Evolutionary conservation across 2,888 invertebrate species (phyloP), one percentile per base, ranked within the genome.

Genomic region (Dioctria linearis): DNA sequence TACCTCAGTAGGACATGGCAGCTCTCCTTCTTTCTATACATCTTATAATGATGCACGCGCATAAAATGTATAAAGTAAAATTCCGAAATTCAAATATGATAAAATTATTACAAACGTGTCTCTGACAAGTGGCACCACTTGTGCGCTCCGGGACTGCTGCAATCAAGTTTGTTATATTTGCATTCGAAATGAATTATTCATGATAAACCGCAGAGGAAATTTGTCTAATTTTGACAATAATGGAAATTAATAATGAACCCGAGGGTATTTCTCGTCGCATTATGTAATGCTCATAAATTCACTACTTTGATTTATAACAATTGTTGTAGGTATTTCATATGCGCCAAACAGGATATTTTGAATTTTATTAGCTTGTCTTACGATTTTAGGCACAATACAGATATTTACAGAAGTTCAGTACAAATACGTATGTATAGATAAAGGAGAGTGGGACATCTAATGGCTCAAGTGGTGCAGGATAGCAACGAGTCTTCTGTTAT

Each of bases 131-230:
- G 66, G 37, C 79, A 67, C 83, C 67, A 67, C 78, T 46, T 25
- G 39, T 42, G 54, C 57, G 81, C 66, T 82, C 13, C 81, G 66
- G 46, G 78, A 37, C 9, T 75, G 59, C 73, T 63, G 63, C 76
- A 61, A 63, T 76, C 61, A 13, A 63, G 63, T 61, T 61, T 61
- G 76, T 39, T 25, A 37, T 76, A 81, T 46, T 82, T 9, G 79
- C 9, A 13, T 25, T 54, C 6, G 57, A 11, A 11, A 82, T 76
- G 61, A 80, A 82, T 66, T 80, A 71, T 67, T 82, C 80, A 76
- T 76, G 76, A 76, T 76, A 76, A 76, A 76, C 76, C 76, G 61
- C 76, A 76, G 76, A 76, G 76, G 61, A 76, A 76, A 76, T 76
- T 76, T 76, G 76, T 76, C 76, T 63, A 61, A 63, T 76, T 76